Conservation (phyloP, 2,113 vertebrate species). For the Zingel zingel region DNA sequence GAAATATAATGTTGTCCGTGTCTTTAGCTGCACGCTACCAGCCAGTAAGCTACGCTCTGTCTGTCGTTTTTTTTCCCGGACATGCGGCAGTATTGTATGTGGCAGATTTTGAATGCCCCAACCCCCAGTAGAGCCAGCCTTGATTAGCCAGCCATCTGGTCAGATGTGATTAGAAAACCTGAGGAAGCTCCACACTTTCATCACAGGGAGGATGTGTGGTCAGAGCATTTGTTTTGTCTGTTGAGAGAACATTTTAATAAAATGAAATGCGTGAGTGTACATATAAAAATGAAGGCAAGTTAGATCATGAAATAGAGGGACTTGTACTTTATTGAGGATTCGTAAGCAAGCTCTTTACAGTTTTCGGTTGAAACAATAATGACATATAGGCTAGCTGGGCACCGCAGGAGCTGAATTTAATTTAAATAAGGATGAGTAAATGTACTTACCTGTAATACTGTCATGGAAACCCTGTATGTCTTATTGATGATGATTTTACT, state of each 20-base stretch:
- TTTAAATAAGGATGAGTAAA: not conserved
- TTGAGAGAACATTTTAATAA: no score
- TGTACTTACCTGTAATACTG: constrained; percentile 17
- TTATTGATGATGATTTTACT: constrained; percentile 28
- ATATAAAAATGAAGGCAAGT: not conserved
- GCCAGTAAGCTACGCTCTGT: no score
- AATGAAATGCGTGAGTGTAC: not conserved
- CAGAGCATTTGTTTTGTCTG: constrained; percentile 16
- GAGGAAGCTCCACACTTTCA: constrained; percentile 31
- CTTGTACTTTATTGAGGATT: not conserved
- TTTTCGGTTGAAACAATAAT: not conserved
- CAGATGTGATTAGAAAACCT: constrained; percentile 79
- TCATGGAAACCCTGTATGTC: constrained; percentile 20
- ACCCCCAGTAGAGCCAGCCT: constrained; percentile 60
- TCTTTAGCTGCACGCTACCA: no score
- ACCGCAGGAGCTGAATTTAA: not conserved
- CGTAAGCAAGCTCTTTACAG: not conserved
- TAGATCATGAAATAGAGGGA: not conserved
- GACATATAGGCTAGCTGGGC: rapidly evolving
- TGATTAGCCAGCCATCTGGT: constrained; percentile 80
- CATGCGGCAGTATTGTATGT: constrained; percentile 45
- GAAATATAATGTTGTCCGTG: not conserved
- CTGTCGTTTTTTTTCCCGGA: no score
- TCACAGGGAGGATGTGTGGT: not conserved
- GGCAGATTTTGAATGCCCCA: constrained; percentile 64